A percentile compares a stretch with the other conserved stretches of the same genome.
These are phyloP conservation scores for Scaptomyza cyrtandrae DNA, from an alignment of 2,888 invertebrate genomes.

Conservation along the genomic window DNA sequence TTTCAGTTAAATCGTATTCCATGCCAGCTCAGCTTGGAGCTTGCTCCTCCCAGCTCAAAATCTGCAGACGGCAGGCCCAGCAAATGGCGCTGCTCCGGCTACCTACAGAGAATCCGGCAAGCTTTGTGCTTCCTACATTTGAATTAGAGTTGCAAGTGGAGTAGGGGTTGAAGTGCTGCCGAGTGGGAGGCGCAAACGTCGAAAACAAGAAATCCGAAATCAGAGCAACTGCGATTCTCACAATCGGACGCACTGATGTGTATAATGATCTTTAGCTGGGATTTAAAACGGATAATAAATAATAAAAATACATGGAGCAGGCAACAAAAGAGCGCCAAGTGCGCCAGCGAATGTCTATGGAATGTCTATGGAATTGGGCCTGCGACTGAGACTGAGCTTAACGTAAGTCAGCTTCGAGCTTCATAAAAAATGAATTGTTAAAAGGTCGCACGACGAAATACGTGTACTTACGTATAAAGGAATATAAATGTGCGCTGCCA, in stretches of 20 bases:
- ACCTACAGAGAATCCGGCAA: slow-evolving; percentile 26
- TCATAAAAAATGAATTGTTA: slow-evolving; percentile 78
- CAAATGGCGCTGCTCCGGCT: slow-evolving; percentile 13
- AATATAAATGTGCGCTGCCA: slow-evolving; percentile 71
- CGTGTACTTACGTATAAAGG: slow-evolving; percentile 42
- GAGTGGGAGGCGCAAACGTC: slow-evolving; percentile 58
- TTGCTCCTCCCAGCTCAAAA: slow-evolving; percentile 10
- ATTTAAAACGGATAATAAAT: slow-evolving; percentile 81
- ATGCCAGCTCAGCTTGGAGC: slow-evolving; percentile 45
- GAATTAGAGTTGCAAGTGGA: slow-evolving; percentile 16
- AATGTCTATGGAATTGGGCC: slow-evolving; percentile 28
- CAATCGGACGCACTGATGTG: slow-evolving; percentile 82
- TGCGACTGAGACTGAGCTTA: slow-evolving; percentile 49
- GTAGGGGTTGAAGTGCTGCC: background rate
- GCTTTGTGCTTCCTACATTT: slow-evolving; percentile 34
- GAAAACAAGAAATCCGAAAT: slow-evolving; percentile 77
- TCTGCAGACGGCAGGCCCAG: slow-evolving; percentile 21
- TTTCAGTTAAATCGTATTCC: slow-evolving; percentile 82
- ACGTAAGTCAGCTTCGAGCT: slow-evolving; percentile 53
- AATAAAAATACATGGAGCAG: slow-evolving; percentile 78
- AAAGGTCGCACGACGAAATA: slow-evolving; percentile 62
- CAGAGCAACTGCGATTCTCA: slow-evolving; percentile 82
- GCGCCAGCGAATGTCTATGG: slow-evolving; percentile 24
- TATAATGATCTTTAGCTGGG: slow-evolving; percentile 81
- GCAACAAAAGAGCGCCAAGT: slow-evolving; percentile 39